Conservation (phyloP, 2,113 vertebrate genomes). For the Lucifuga dentata region DNA sequence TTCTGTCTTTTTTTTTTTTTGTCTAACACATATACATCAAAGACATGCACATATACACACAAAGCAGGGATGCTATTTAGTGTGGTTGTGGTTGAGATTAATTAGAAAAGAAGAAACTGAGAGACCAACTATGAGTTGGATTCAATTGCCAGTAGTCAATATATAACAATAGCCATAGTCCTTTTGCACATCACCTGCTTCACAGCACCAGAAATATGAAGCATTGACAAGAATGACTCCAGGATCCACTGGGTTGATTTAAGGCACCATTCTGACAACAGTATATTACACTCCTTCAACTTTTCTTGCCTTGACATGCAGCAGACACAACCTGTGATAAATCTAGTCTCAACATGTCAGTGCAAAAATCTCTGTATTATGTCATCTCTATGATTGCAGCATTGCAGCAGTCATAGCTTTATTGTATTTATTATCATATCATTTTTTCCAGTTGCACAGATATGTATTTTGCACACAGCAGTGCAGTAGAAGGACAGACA, state of each 20-base stretch:
- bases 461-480: conserved; percentile 1
- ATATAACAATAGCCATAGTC: not conserved
- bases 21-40: too few species aligned
- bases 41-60: conserved; percentile 8
- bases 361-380: conserved; percentile 20
- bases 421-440: conserved; percentile 12
- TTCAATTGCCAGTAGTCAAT: conserved; percentile 4
- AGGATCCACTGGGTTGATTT: not conserved
- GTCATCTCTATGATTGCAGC: conserved; percentile 14
- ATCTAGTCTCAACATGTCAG: conserved; percentile 21
- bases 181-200: not conserved
- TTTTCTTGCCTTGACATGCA: conserved; percentile 13
- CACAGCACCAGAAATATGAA: not conserved
- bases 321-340: conserved; percentile 21
- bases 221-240: not conserved
- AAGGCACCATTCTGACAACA: not conserved
- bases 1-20: too few species aligned
- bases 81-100: conserved; percentile 11
- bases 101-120: conserved; percentile 20
- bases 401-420: conserved; percentile 17
- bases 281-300: not conserved
- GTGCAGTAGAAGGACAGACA: not conserved
- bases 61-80: not conserved
- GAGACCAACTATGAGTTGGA: conserved; percentile 10
- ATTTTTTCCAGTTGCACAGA: conserved; percentile 11